phyloP scores from a whole-genome alignment of 1,140 invertebrate genomes.

The Nasonia vitripennis region DNA sequence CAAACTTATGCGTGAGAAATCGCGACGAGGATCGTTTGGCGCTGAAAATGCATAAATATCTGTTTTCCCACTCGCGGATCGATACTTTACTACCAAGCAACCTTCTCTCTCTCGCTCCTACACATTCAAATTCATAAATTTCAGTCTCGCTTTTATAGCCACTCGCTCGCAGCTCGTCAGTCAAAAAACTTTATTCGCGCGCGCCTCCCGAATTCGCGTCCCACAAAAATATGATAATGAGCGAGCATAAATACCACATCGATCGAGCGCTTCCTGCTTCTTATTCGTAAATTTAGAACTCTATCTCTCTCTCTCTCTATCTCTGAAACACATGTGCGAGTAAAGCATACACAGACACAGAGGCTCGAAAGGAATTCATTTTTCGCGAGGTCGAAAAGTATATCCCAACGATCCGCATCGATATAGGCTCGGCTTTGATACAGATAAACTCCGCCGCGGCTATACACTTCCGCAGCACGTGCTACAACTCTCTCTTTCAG shows the following conservation, averaged over 20 bases:
- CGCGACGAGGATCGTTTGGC: not conserved
- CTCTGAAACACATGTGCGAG: too few species aligned
- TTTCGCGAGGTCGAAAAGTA: not conserved
- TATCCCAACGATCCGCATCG: not conserved
- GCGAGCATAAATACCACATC: not conserved
- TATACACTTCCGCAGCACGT: slow-evolving; percentile 19
- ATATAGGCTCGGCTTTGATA: not conserved
- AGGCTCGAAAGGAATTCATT: too few species aligned
- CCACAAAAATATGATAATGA: slow-evolving; percentile 1
- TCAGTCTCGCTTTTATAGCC: not conserved
- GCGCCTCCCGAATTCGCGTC: not conserved
- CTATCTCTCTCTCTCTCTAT: too few species aligned
- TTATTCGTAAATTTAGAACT: not conserved
- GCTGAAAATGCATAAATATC: not conserved
- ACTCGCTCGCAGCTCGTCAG: not conserved
- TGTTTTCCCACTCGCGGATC: not conserved
- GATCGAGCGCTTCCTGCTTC: not conserved
- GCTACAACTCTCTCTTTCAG: slow-evolving; percentile 18
- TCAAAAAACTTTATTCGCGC: not conserved
- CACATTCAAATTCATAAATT: not conserved
- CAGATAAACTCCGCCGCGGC: slow-evolving; percentile 2
- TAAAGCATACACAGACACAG: too few species aligned
- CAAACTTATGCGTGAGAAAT: not conserved
- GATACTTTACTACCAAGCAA: not conserved
- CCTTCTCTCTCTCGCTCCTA: not conserved